phyloP scores from a whole-genome alignment of 2,113 vertebrate species.

The Trematomus loennbergii region DNA sequence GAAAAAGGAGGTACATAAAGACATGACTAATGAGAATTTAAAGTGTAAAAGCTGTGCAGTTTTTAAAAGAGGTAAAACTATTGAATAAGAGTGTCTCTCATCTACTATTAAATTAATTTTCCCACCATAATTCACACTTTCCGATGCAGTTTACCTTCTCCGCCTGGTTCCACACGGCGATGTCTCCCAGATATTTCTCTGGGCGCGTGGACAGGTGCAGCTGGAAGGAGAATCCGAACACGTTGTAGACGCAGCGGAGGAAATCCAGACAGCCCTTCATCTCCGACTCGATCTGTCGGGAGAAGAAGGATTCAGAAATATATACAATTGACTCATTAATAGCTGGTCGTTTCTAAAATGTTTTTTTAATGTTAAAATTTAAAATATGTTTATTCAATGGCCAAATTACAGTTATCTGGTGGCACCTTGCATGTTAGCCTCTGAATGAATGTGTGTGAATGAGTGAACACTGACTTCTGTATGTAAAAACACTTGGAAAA shows the following conservation, averaged over 20 bases:
- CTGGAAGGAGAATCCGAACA: constrained; percentile 95
- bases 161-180: constrained; percentile 90
- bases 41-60: background rate
- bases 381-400: too few species aligned
- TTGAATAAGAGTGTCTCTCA: too few species aligned
- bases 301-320: background rate
- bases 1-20: too few species aligned
- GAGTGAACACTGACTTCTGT: too few species aligned
- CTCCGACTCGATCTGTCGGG: constrained; percentile 90
- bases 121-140: background rate
- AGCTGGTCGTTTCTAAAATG: background rate
- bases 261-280: constrained; percentile 94
- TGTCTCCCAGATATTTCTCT: constrained; percentile 91
- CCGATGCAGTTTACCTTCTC: constrained; percentile 87
- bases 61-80: background rate
- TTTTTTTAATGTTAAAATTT: too few species aligned
- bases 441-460: too few species aligned
- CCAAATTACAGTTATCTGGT: too few species aligned
- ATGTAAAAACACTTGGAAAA: too few species aligned
- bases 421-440: too few species aligned
- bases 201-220: constrained; percentile 94
- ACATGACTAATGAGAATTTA: too few species aligned
- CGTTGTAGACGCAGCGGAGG: constrained; percentile 89
- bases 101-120: background rate
- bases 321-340: background rate